Conservation (phyloP, 2,888 invertebrate species). For the Anagyrus pseudococci region DNA sequence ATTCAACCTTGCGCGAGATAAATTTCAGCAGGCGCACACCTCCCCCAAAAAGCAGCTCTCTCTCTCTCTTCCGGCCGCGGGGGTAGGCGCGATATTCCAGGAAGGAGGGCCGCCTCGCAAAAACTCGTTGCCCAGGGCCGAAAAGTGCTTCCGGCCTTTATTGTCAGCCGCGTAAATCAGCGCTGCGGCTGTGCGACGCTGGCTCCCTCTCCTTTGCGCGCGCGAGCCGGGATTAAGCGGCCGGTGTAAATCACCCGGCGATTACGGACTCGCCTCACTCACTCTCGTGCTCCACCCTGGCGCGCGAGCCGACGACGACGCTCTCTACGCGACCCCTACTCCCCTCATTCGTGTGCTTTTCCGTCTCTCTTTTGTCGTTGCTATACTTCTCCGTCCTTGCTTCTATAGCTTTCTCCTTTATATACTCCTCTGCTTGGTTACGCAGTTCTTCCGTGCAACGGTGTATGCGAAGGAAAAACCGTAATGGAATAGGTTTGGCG, state of each 20-base stretch:
- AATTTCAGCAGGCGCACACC: slow-evolving; percentile 41
- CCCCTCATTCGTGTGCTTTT: no score
- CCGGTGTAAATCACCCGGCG: slow-evolving; percentile 49
- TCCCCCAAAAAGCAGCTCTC: neutral
- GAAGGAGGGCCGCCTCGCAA: slow-evolving; percentile 39
- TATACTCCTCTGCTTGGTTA: neutral
- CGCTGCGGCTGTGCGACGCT: slow-evolving; percentile 33
- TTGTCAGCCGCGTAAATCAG: slow-evolving; percentile 50
- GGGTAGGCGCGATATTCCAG: slow-evolving; percentile 1
- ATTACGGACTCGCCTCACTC: slow-evolving; percentile 49
- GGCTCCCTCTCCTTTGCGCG: slow-evolving; percentile 35
- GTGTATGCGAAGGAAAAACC: neutral
- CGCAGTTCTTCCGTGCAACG: neutral
- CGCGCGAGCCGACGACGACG: neutral
- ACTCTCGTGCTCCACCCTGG: slow-evolving; percentile 18
- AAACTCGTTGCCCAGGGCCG: slow-evolving; percentile 47
- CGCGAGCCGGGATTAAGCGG: slow-evolving; percentile 45
- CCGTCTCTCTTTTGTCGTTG: neutral
- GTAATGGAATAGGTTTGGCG: no score
- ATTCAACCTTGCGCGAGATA: slow-evolving; percentile 41
- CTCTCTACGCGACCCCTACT: neutral
- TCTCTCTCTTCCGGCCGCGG: slow-evolving; percentile 12
- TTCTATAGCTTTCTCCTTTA: neutral
- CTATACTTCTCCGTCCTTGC: neutral
- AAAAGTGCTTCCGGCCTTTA: slow-evolving; percentile 50